These are phyloP conservation scores for Perca flavescens DNA, from an alignment of 2,113 vertebrate species.

Conservation along the genomic window DNA sequence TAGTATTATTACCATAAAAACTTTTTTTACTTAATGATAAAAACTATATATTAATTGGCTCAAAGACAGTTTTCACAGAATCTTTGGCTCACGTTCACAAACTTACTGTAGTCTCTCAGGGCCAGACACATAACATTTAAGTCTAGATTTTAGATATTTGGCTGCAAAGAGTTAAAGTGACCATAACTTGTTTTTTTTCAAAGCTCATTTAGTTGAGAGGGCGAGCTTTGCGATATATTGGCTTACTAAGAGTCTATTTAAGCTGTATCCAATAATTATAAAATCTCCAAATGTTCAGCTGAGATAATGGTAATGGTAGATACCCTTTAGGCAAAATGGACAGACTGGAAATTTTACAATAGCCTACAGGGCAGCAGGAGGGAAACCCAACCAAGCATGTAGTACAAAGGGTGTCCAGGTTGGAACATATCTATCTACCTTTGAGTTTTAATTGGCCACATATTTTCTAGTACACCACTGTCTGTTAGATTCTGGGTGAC, in stretches of 20 bases:
- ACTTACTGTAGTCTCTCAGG: neutral
- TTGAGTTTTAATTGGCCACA: slow-evolving; percentile 51
- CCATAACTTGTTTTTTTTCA: neutral
- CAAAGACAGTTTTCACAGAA: neutral
- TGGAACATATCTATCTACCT: slow-evolving; percentile 24
- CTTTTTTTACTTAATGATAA: neutral
- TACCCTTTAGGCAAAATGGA: slow-evolving; percentile 32
- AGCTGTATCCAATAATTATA: slow-evolving; percentile 44
- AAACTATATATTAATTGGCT: neutral
- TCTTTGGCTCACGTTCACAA: neutral
- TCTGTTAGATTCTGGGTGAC: slow-evolving; percentile 30
- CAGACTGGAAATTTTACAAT: slow-evolving; percentile 46
- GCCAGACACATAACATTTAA: neutral
- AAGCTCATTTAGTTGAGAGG: slow-evolving; percentile 3
- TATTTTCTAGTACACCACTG: slow-evolving; percentile 25
- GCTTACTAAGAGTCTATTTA: slow-evolving; percentile 43
- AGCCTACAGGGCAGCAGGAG: slow-evolving; percentile 27
- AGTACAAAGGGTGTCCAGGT: slow-evolving; percentile 29
- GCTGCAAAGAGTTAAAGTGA: neutral
- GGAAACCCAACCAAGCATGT: slow-evolving; percentile 30
- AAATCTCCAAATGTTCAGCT: slow-evolving; percentile 34
- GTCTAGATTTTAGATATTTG: slow-evolving; percentile 3
- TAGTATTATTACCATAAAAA: neutral
- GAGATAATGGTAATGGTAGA: slow-evolving; percentile 41
- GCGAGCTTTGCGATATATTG: slow-evolving; percentile 32